Evolutionary conservation across 2,797 vertebrate genomes (phyloP).

Genomic region (Zenarchopterus dispar): DNA sequence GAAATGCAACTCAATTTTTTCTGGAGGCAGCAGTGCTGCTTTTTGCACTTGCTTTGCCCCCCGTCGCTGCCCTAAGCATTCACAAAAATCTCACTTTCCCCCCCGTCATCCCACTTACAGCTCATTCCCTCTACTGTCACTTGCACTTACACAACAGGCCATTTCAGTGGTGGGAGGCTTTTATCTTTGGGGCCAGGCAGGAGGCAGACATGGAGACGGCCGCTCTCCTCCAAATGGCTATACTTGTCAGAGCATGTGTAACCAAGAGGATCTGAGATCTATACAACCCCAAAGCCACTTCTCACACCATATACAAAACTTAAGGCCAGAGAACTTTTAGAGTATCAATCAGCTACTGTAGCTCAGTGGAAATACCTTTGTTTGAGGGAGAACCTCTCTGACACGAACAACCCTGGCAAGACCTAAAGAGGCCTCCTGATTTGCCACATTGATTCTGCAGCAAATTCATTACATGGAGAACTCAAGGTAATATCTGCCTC

Average conservation of each 20-base stretch:
- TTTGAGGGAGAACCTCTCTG: slow-evolving; percentile 24
- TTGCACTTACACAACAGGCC: slow-evolving; percentile 66
- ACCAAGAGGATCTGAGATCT: slow-evolving; percentile 57
- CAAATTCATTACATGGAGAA: slow-evolving; percentile 46
- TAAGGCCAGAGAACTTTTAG: slow-evolving; percentile 35
- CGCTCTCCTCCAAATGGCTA: slow-evolving; percentile 48
- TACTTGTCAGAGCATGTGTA: slow-evolving; percentile 54
- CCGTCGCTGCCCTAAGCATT: slow-evolving; percentile 50
- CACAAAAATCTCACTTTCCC: slow-evolving; percentile 39
- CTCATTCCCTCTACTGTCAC: slow-evolving; percentile 64
- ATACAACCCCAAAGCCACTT: slow-evolving; percentile 37
- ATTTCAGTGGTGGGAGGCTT: slow-evolving; percentile 64
- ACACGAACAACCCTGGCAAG: slow-evolving; percentile 24
- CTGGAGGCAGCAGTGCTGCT: slow-evolving; percentile 27
- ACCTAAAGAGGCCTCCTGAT: slow-evolving; percentile 32
- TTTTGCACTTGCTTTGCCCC: slow-evolving; percentile 51
- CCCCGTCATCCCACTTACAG: slow-evolving; percentile 24
- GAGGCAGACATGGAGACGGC: slow-evolving; percentile 57
- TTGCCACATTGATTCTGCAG: slow-evolving; percentile 47
- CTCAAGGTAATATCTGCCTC: slow-evolving; percentile 5
- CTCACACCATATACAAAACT: slow-evolving; percentile 42
- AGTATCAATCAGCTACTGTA: slow-evolving; percentile 28
- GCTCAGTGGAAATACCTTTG: slow-evolving; percentile 29
- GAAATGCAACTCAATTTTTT: slow-evolving; percentile 22
- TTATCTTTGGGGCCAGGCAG: slow-evolving; percentile 68